Conservation (phyloP, 2,113 vertebrate genomes). For the Triplophysa rosa region DNA sequence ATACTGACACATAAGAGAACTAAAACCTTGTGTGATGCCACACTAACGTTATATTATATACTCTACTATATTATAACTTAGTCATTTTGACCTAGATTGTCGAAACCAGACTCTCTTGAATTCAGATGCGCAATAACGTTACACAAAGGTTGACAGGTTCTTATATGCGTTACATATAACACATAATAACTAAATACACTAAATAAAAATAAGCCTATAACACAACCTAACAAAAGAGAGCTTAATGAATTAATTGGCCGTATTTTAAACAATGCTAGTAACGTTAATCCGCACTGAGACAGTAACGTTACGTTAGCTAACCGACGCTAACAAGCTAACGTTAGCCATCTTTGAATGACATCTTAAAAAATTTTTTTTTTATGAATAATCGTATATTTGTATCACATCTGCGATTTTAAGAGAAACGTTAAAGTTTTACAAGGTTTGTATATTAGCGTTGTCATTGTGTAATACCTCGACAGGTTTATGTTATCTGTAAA, state of each 20-base stretch:
- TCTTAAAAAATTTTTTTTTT: neutral
- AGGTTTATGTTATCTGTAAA: neutral
- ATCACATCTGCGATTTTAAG: neutral
- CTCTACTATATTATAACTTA: neutral
- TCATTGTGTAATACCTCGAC: neutral
- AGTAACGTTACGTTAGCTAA: neutral
- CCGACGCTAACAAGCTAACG: neutral
- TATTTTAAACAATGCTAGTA: neutral
- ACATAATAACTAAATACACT: no score
- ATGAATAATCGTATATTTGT: neutral
- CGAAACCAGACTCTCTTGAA: neutral
- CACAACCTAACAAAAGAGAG: neutral
- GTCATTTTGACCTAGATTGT: neutral
- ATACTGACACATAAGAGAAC: conserved; percentile 5
- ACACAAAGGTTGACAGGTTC: neutral
- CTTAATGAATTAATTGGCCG: neutral
- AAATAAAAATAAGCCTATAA: no score
- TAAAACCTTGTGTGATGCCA: neutral
- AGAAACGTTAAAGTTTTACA: neutral
- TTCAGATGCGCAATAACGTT: neutral
- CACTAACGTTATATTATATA: no score
- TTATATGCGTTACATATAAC: neutral
- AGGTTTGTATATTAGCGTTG: neutral
- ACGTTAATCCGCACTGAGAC: neutral
- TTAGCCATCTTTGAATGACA: conserved; percentile 18